Base-by-base conservation (phyloP, 2,113 vertebrate genomes). In the Lampris incognitus region DNA sequence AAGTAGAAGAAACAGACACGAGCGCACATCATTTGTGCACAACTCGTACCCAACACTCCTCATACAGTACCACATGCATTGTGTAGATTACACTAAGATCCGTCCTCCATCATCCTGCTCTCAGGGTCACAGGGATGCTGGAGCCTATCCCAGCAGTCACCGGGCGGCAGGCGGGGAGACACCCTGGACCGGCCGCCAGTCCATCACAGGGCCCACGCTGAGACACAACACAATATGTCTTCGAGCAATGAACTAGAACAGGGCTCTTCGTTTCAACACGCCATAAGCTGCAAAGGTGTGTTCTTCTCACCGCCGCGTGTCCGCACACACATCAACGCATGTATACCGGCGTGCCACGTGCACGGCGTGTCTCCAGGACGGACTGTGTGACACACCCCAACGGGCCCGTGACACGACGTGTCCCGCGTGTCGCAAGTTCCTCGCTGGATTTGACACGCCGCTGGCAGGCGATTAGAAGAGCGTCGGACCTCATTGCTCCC, bases 391-490 rank as follows among this genome's bases (percentile, higher is more conserved):
- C 63, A 83, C 82, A 79, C 78, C 77, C 81, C 84, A 57, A 64
- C 79, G 68, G 65, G 46, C 44, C 42, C 71, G 37, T 88, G 85
- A 80, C 75, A 71, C 13, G 80, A 84, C 74, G 59, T 49, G 71
- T 88, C 89, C 83, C 79, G 60, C 76, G 85, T 83, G 87, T 85
- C 69, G 88, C 82, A 81, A 75, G 69, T 65, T 60, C 72, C 73
- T 37, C 81, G 88, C 87, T 84, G 1, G 24, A 82, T 67, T 60
- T 86, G 87, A 81, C 81, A 78, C 13, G 71, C 70, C 51, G 69
- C 84, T 85, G 86, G 80, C 85, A 89, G 80, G 74, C 90, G 90
- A 92, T 91, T 87, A 88, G 84, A 69, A 81, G 72, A 40, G 57
- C 72, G 76, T 84, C 85, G 78, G 69, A 69, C 63, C 69, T 64